phyloP scores from a whole-genome alignment of 2,888 invertebrate genomes.

The Amblyjoppa proteus region DNA sequence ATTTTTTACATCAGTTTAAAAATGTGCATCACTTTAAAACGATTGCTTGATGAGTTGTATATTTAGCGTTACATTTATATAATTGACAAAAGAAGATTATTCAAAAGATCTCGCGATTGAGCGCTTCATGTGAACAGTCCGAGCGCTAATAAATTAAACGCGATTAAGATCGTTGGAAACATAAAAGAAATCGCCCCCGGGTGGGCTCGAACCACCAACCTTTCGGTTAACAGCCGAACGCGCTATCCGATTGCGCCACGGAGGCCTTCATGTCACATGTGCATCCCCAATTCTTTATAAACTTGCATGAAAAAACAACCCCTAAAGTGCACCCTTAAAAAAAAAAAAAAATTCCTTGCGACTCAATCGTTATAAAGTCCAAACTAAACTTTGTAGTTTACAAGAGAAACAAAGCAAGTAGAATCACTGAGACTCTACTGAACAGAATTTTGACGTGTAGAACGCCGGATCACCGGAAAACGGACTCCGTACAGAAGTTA shows the following conservation, averaged over 20 bases:
- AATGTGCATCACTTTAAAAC: neutral
- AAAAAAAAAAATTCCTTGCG: neutral
- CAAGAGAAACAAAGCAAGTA: constrained; percentile 14
- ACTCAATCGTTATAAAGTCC: neutral
- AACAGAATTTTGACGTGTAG: too few species aligned
- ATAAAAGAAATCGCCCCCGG: constrained; percentile 90
- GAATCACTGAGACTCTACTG: constrained; percentile 1
- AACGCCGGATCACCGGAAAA: too few species aligned
- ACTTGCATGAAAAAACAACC: constrained; percentile 25
- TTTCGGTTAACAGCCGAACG: constrained; percentile 99
- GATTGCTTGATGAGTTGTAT: neutral
- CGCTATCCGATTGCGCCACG: constrained; percentile 99
- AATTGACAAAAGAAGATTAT: neutral
- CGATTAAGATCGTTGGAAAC: neutral
- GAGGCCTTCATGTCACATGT: constrained; percentile 85
- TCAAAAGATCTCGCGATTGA: neutral
- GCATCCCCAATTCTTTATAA: neutral
- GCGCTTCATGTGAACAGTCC: neutral
- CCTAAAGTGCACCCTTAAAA: constrained; percentile 13
- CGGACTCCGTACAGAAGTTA: too few species aligned
- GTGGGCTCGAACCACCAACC: constrained; percentile 99
- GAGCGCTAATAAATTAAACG: neutral
- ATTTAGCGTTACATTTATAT: neutral
- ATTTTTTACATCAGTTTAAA: neutral
- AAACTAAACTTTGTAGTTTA: neutral